Conservation (phyloP, 2,113 vertebrate genomes). For the Etheostoma cragini region DNA sequence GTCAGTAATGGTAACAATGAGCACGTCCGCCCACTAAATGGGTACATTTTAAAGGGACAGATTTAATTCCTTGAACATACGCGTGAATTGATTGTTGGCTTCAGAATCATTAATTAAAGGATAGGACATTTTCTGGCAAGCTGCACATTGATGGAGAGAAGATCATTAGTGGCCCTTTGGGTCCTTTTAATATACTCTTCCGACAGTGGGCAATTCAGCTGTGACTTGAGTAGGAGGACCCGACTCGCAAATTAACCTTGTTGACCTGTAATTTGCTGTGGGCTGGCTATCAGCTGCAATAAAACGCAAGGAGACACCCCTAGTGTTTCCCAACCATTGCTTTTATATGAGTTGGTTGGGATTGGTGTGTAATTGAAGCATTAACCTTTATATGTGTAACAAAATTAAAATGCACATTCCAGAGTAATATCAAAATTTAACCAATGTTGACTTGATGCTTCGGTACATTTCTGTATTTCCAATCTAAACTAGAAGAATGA, state of each 20-base stretch:
- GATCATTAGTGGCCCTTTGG: conserved; percentile 81
- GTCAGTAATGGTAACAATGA: conserved; percentile 81
- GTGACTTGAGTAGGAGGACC: conserved; percentile 72
- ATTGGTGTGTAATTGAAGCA: not conserved
- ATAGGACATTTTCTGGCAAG: conserved; percentile 78
- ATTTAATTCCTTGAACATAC: conserved; percentile 82
- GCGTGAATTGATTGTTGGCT: conserved; percentile 82
- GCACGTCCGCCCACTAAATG: conserved; percentile 66
- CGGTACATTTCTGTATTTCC: not conserved
- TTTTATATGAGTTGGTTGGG: conserved; percentile 14
- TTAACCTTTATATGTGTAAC: not conserved
- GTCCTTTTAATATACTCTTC: conserved; percentile 81
- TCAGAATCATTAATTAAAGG: conserved; percentile 80
- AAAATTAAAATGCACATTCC: not conserved
- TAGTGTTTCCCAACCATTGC: conserved; percentile 36
- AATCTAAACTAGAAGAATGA: not conserved
- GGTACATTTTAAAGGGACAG: conserved; percentile 75
- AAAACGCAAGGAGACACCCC: conserved; percentile 55
- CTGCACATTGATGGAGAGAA: conserved; percentile 76
- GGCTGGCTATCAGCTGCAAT: conserved; percentile 64
- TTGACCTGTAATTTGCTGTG: conserved; percentile 78
- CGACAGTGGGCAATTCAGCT: conserved; percentile 67
- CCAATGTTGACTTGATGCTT: not conserved
- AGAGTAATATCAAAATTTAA: not conserved
- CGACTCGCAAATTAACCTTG: conserved; percentile 76